These are phyloP conservation scores for Apis dorsata DNA, from an alignment of 1,140 invertebrate species.

Conservation along the genomic window DNA sequence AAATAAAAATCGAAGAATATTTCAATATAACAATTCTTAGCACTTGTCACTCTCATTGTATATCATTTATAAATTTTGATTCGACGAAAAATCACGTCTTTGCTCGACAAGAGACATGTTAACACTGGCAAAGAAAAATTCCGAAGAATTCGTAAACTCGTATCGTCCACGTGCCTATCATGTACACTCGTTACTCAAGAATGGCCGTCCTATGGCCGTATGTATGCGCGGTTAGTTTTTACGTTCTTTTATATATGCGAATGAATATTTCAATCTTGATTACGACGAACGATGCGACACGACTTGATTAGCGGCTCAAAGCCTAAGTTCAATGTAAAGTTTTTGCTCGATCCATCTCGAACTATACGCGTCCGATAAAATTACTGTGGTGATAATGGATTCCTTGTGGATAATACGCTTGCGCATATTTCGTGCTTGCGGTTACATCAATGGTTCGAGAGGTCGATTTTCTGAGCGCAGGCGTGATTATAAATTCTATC, in stretches of 20 bases:
- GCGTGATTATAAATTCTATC: not conserved
- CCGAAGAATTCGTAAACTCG: not conserved
- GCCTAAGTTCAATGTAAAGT: not conserved
- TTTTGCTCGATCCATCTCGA: not conserved
- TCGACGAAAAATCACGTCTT: not conserved
- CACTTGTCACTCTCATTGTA: not conserved
- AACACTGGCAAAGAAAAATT: slow-evolving; percentile 21
- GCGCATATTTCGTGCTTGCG: not conserved
- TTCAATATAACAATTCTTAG: not conserved
- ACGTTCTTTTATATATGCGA: not conserved
- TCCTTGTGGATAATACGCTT: slow-evolving; percentile 1
- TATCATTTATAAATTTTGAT: not conserved
- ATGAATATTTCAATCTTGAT: not conserved
- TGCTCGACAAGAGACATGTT: not conserved
- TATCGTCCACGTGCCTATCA: slow-evolving; percentile 14
- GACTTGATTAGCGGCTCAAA: too few species aligned
- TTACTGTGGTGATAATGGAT: slow-evolving; percentile 5
- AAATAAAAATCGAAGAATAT: not conserved
- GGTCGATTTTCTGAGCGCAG: slow-evolving; percentile 15
- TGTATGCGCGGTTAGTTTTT: not conserved
- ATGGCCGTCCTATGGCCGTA: not conserved
- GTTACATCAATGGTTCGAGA: not conserved
- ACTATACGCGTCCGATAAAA: not conserved
- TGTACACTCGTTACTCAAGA: not conserved
- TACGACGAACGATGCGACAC: not conserved